Evolutionary conservation across 2,888 invertebrate species (phyloP).

Genomic region (Sphinx pinastri): DNA sequence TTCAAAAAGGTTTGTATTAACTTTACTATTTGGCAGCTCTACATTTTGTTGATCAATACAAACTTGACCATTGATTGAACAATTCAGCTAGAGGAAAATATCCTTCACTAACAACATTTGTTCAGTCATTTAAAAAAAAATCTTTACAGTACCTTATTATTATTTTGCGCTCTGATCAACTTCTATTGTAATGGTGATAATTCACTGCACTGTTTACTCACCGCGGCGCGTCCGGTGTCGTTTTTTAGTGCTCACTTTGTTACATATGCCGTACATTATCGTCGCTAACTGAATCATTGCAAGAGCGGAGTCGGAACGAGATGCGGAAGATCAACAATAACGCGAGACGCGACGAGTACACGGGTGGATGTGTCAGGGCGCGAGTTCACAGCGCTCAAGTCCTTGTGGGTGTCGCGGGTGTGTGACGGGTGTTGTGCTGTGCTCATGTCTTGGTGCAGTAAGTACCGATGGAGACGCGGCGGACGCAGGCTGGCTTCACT

Average conservation of each 20-base stretch:
- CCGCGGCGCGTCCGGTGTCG: constrained; percentile 67
- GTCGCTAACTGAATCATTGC: constrained; percentile 87
- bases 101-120: not conserved
- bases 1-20: not conserved
- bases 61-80: not conserved
- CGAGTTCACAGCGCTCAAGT: constrained; percentile 55
- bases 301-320: constrained; percentile 44
- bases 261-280: constrained; percentile 86
- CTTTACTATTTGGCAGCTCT: not conserved
- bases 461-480: constrained; percentile 84
- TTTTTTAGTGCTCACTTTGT: constrained; percentile 81
- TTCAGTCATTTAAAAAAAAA: not conserved
- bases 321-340: constrained; percentile 9
- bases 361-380: not conserved
- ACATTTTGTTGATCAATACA: not conserved
- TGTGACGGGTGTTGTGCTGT: constrained; percentile 53
- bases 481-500: constrained; percentile 82
- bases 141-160: constrained; percentile 28
- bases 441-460: constrained; percentile 59
- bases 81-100: not conserved
- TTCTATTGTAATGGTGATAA: constrained; percentile 38
- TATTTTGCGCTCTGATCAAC: constrained; percentile 14
- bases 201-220: constrained; percentile 82
- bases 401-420: constrained; percentile 37
- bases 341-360: not conserved